Base-by-base conservation (phyloP, 2,113 vertebrate species). In the Trichomycterus rosablanca region DNA sequence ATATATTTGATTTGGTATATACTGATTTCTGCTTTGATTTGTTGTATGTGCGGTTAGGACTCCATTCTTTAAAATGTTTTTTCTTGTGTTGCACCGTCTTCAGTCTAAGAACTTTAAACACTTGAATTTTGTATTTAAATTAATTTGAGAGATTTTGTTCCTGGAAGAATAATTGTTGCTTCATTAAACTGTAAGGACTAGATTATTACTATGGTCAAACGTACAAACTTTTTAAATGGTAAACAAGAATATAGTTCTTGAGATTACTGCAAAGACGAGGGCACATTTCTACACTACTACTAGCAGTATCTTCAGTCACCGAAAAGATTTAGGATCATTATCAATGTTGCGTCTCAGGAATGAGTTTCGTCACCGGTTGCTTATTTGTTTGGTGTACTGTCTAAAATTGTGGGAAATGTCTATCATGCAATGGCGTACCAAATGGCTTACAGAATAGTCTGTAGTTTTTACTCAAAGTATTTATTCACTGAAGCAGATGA, bases 331-430 rank as follows among this genome's bases (percentile, higher is more conserved):
- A 37, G 46, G 35, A 48, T 45, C 48, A 37, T 11, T 52, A 15
- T 66, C 46, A 42, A 18, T 45, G 53, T 15, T 42, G 28, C 30
- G 44, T 49, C 55, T 71, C 56, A 56, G 51, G 68, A 61, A 51
- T 44, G 45, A 32, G 39, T 22, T 39, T 8, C 18, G 58, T 66
- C 40, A 40, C 8, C 32, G 20, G 10, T 19, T n/a, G 14, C 8
- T 60, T n/a, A 3, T 51, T 48, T 62, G 20, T 50, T 55, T 18
- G 6, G 24, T 53, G 26, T 14, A 1, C 35, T 46, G 10, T 54
- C 9, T 32, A n/a, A 43, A 34, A 19, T 40, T 45, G 50, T 24
- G 28, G 39, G 7, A 30, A 43, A 12, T 9, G 19, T 26, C 7
- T 9, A 30, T 9, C 16, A 14, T 54, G 32, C 32, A 48, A 8